Evolutionary conservation across 1,140 invertebrate species (phyloP), one percentile per base, ranked within the genome.

Genomic region (Hypothenemus hampei): DNA sequence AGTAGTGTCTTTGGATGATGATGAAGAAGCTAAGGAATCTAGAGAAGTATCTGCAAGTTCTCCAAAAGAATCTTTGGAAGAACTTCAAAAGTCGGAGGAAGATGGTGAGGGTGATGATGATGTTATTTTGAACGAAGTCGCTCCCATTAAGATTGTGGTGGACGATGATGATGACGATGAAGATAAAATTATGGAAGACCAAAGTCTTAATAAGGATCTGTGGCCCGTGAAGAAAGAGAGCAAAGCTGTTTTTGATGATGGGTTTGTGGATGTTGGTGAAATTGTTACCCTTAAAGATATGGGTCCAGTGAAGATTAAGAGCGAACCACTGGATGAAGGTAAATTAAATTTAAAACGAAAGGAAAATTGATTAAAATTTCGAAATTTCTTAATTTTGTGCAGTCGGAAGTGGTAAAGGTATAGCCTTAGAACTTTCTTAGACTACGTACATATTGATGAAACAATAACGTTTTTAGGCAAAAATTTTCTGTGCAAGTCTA

Each of bases 281-380:
- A 41, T 68, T 4, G 43, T 68, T 16, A 65, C 65, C 45, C 49
- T 68, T 26, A 70, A 64, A 55, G 66, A 66, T 49, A 70, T 68
- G 13, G 60, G 39, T 8, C 65, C 73, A 13, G 63, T 81, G 11
- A 75, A 76, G 64, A 68, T 81, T 39, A 82, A 82, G 61, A 72
- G 74, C 62, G 81, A 83, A 63, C 80, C 80, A 16, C 48, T 77
- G 6, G 81, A 82, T 63, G 73, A 75, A 39, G 79, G 80, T 82
- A 65, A 67, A 66, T 21, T 16, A 15, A 8, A 8, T 11, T 22
- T 43, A n/a, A n/a, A n/a, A n/a, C n/a, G n/a, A n/a, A n/a, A n/a
- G n/a, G n/a, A n/a, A n/a, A n/a, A n/a, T n/a, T n/a, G n/a, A n/a
- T n/a, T n/a, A n/a, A n/a, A n/a, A n/a, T n/a, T n/a, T n/a, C n/a